These are phyloP conservation scores for Tetanocera ferruginea DNA, from an alignment of 2,888 invertebrate genomes.

Conservation along the genomic window DNA sequence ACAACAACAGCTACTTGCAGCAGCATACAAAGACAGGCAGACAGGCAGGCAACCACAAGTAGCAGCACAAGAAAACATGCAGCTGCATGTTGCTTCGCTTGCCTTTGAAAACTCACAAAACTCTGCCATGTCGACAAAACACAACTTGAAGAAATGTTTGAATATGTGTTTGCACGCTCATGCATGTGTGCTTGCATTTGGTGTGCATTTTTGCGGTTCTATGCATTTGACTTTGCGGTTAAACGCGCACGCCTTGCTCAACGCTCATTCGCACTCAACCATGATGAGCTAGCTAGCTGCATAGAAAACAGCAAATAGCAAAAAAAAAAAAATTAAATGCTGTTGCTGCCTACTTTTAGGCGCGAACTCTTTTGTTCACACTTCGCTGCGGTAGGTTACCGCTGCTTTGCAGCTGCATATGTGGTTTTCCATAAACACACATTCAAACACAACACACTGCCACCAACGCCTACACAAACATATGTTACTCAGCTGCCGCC, in stretches of 20 bases:
- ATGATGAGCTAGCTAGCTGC: not conserved
- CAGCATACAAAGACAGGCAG: no score
- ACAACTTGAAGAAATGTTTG: not conserved
- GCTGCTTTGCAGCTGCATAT: not conserved
- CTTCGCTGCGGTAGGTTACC: constrained; percentile 20
- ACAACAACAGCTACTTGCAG: not conserved
- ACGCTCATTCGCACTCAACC: constrained; percentile 13
- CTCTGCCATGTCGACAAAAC: not conserved
- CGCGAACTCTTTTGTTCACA: constrained; percentile 34
- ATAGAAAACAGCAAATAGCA: not conserved
- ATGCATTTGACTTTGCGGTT: constrained; percentile 52
- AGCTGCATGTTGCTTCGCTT: not conserved
- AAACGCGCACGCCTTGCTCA: constrained; percentile 18
- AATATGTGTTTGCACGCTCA: not conserved
- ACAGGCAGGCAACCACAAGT: not conserved
- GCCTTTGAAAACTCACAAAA: not conserved
- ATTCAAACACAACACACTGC: no score
- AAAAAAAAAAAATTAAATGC: not conserved
- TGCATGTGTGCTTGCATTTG: not conserved
- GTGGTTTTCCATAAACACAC: not conserved
- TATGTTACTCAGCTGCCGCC: not conserved
- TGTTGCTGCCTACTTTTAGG: constrained; percentile 26
- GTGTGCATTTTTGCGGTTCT: constrained; percentile 45
- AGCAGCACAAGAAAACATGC: not conserved
- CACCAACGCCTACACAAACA: no score